Conservation (phyloP, 2,113 vertebrate genomes). For the Thamnaconus septentrionalis region DNA sequence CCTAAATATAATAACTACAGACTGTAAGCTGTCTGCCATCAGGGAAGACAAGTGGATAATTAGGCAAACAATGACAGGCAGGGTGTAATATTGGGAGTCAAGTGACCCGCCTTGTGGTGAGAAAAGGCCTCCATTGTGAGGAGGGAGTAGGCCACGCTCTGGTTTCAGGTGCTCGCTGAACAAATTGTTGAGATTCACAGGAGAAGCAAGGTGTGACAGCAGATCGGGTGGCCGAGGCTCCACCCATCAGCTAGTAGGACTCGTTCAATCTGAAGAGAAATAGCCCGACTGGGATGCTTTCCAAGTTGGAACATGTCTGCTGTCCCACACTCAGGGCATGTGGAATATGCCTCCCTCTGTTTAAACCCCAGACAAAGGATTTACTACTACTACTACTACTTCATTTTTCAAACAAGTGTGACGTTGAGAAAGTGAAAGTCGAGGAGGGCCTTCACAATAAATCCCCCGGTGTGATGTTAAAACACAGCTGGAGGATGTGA, state of each 20-base stretch:
- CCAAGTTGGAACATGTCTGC: slow-evolving; percentile 29
- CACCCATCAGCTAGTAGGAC: slow-evolving; percentile 16
- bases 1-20: slow-evolving; percentile 28
- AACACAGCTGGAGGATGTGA: no score
- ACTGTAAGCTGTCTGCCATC: slow-evolving; percentile 7
- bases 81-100: slow-evolving; percentile 28
- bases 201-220: neutral
- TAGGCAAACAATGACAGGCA: slow-evolving; percentile 30
- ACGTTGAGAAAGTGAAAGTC: no score
- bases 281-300: slow-evolving; percentile 12
- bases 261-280: neutral
- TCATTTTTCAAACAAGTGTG: no score
- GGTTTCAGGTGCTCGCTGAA: slow-evolving; percentile 16
- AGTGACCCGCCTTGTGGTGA: slow-evolving; percentile 16
- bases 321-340: neutral
- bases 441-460: no score
- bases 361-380: no score
- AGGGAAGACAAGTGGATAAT: neutral
- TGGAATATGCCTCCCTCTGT: neutral
- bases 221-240: slow-evolving; percentile 27
- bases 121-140: slow-evolving; percentile 1
- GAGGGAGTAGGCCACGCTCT: neutral
- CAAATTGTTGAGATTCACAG: slow-evolving; percentile 12
- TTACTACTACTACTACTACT: neutral
- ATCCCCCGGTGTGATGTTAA: no score